Percentiles rank a stretch among this genome's conserved stretches.
Evolutionary conservation across 53 echinoderm and acorn worm genomes (phyloP).

Genomic region (Pentamera pediparva): DNA sequence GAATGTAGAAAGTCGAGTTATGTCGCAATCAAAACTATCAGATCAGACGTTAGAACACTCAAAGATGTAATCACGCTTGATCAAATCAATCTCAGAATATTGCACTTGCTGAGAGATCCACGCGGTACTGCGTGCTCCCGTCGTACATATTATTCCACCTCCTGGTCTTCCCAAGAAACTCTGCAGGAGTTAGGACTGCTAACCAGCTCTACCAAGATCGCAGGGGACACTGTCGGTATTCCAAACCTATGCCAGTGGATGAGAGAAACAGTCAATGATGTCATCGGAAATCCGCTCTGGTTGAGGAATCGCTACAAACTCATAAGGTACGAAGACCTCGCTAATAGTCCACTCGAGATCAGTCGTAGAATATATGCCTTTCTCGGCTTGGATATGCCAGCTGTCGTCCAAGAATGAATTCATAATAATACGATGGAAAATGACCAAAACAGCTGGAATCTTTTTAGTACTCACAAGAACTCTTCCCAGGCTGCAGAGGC

Average conservation of each 20-base stretch:
- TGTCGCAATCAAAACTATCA: constrained; percentile 65
- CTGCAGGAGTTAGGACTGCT: constrained; percentile 33
- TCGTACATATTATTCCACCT: constrained; percentile 46
- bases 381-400: constrained; percentile 46
- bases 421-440: constrained; percentile 52
- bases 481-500: constrained; percentile 54
- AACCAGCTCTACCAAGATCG: constrained; percentile 10
- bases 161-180: not conserved
- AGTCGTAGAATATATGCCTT: constrained; percentile 70
- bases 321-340: constrained; percentile 84
- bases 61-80: constrained; percentile 47
- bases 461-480: constrained; percentile 78
- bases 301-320: constrained; percentile 66
- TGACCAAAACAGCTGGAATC: constrained; percentile 21
- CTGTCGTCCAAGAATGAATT: constrained; percentile 52
- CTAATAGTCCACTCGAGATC: constrained; percentile 52
- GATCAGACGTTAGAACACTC: constrained; percentile 58
- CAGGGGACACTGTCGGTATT: constrained; percentile 45
- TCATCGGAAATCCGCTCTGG: constrained; percentile 55
- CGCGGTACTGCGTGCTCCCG: constrained; percentile 83
- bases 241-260: constrained; percentile 80
- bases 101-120: constrained; percentile 83
- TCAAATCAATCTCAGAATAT: constrained; percentile 66
- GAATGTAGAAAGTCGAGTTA: not conserved
- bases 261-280: constrained; percentile 53